A percentile compares a stretch with the other conserved stretches of the same genome.
Evolutionary conservation across 2,113 vertebrate genomes (phyloP).

Genomic region (Crocuta crocuta): DNA sequence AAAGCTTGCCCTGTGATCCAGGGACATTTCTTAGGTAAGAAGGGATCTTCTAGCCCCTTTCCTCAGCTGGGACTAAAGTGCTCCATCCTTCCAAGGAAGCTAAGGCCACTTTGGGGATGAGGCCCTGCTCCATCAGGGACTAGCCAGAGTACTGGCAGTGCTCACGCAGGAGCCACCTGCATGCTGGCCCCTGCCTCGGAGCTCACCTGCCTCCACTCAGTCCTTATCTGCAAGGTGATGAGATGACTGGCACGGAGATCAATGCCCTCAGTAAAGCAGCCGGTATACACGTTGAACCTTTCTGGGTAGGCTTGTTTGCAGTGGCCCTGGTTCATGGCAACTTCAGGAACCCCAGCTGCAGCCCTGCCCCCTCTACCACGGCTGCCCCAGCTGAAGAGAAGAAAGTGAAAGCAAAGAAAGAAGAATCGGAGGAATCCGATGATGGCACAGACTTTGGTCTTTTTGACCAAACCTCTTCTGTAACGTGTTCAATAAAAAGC

Average conservation of each 20-base stretch:
- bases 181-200: not conserved
- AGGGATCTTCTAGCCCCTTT: not conserved
- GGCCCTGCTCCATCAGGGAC: not conserved
- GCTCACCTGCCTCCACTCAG: constrained; percentile 79
- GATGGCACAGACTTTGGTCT: not conserved
- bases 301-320: constrained; percentile 92
- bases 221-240: constrained; percentile 94
- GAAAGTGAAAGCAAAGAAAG: not conserved
- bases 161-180: not conserved
- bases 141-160: not conserved
- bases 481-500: not conserved
- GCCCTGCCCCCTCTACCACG: not conserved
- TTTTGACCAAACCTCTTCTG: not conserved
- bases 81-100: not conserved
- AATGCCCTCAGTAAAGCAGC: constrained; percentile 91
- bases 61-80: not conserved
- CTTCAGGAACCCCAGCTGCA: not conserved
- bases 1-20: not conserved
- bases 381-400: not conserved
- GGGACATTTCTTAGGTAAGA: not conserved
- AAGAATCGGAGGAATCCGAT: not conserved
- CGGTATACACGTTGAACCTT: constrained; percentile 88
- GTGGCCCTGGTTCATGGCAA: constrained; percentile 87
- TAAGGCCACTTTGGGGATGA: not conserved
- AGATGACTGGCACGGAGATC: constrained; percentile 94